These are phyloP conservation scores for Microdon myrmicae DNA, from an alignment of 2,888 invertebrate genomes.

Conservation along the genomic window DNA sequence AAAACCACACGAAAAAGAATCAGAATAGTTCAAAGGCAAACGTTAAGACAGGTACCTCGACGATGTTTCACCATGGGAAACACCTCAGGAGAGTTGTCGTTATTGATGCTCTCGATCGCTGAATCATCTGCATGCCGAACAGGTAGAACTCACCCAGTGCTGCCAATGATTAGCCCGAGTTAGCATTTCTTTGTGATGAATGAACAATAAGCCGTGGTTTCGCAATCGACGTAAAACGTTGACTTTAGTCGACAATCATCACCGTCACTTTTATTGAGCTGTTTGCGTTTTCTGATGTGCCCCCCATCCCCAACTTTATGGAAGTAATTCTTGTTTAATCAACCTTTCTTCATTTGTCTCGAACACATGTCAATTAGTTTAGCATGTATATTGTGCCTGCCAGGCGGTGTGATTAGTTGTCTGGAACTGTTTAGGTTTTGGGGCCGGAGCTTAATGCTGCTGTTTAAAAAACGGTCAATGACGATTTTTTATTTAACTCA, in stretches of 20 bases:
- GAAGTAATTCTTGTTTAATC: too few relatives aligned
- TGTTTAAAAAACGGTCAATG: too few relatives aligned
- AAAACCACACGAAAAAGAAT: constrained; percentile 11
- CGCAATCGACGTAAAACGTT: constrained; percentile 32
- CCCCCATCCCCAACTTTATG: too few relatives aligned
- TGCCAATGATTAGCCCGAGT: constrained; percentile 41
- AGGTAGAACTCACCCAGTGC: constrained; percentile 27
- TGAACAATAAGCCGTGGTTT: constrained; percentile 34
- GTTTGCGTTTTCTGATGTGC: background rate
- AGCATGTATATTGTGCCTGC: too few relatives aligned
- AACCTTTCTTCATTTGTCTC: too few relatives aligned
- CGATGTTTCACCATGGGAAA: constrained; percentile 16
- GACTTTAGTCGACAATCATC: constrained; percentile 27
- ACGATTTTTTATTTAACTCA: too few relatives aligned
- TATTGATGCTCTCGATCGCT: constrained; percentile 7
- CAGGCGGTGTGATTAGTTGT: too few relatives aligned
- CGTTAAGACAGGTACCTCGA: background rate
- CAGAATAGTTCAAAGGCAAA: constrained; percentile 21
- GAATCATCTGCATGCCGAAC: constrained; percentile 38
- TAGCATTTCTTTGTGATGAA: constrained; percentile 30
- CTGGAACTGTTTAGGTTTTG: too few relatives aligned
- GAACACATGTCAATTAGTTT: too few relatives aligned
- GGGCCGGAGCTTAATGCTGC: too few relatives aligned
- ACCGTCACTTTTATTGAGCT: background rate
- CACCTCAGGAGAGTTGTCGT: background rate